Evolutionary conservation across 2,113 vertebrate species (phyloP).

Genomic region (Podarcis raffonei): DNA sequence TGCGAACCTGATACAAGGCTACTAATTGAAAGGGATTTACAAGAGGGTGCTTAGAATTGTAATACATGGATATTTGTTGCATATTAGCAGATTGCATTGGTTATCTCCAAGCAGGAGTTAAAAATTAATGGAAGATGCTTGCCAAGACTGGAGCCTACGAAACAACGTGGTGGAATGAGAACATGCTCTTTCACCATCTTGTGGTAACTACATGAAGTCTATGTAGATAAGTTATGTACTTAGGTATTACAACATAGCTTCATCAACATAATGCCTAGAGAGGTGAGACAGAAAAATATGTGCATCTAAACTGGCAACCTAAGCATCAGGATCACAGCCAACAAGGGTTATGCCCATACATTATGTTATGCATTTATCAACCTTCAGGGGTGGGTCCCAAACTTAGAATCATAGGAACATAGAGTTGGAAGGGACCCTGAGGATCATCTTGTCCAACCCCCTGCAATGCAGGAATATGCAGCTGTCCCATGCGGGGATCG

Average conservation of each 20-base stretch:
- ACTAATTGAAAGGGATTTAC: conserved; percentile 17
- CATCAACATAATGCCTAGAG: not conserved
- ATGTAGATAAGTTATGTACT: not conserved
- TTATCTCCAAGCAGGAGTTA: not conserved
- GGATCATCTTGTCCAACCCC: no score
- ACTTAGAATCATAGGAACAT: no score
- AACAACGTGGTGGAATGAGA: not conserved
- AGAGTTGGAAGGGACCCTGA: no score
- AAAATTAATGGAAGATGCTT: not conserved
- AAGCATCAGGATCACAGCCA: not conserved
- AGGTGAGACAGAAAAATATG: not conserved
- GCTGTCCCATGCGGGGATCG: no score
- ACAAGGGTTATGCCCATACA: not conserved
- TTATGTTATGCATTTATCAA: not conserved
- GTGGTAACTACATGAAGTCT: not conserved
- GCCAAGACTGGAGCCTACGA: conserved; percentile 16
- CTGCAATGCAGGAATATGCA: no score
- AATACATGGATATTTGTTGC: not conserved
- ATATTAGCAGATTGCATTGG: not conserved
- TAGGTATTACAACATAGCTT: not conserved
- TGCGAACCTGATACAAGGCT: conserved; percentile 20
- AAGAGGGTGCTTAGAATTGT: rapidly evolving
- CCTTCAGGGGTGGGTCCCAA: no score
- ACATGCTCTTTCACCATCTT: not conserved
- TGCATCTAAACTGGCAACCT: not conserved